A percentile compares a stretch with the other conserved stretches of the same genome.
Evolutionary conservation across 2,888 invertebrate genomes (phyloP).

Genomic region (Metallyticus violacea): DNA sequence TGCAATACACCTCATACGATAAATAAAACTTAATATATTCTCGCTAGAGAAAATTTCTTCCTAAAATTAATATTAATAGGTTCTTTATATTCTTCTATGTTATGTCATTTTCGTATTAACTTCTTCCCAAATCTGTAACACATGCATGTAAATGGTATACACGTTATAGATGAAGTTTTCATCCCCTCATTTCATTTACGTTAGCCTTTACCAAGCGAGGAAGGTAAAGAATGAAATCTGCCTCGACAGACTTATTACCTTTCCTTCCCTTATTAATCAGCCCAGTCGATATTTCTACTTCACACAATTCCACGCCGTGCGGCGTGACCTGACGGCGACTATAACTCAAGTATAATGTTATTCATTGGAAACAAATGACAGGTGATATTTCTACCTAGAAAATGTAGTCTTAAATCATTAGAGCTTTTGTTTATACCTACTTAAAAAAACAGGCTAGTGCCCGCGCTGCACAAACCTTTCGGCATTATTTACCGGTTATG

Average conservation of each 20-base stretch:
- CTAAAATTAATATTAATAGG: no score
- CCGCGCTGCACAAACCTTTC: neutral
- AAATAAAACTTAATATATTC: no score
- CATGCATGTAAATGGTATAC: neutral
- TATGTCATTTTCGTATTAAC: no score
- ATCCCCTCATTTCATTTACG: neutral
- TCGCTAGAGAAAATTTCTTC: no score
- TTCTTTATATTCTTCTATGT: no score
- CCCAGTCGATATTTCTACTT: neutral
- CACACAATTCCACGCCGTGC: neutral
- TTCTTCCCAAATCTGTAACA: no score
- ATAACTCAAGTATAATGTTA: neutral
- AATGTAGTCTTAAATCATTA: neutral
- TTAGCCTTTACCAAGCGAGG: neutral
- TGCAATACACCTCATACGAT: no score
- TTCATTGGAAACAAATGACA: neutral
- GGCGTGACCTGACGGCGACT: neutral
- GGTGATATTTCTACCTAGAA: neutral
- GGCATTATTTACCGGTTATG: neutral
- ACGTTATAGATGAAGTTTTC: no score
- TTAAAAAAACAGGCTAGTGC: neutral
- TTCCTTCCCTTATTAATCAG: neutral
- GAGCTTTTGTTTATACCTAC: neutral
- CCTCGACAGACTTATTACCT: neutral
- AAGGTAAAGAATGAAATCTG: neutral